Evolutionary conservation across 2,797 vertebrate genomes (phyloP).

Genomic region (Cryptoprocta ferox): DNA sequence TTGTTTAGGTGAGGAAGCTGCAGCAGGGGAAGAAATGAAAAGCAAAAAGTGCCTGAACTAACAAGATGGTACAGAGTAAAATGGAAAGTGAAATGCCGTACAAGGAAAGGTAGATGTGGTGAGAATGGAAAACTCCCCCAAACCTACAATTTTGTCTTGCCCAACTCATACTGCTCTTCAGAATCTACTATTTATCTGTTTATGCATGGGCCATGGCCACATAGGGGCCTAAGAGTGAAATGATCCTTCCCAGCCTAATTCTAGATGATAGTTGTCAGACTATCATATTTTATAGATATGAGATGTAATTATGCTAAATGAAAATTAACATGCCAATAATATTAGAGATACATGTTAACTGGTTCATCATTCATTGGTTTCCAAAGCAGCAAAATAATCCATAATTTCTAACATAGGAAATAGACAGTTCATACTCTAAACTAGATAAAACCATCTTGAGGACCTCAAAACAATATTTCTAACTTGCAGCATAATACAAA

Average conservation of each 20-base stretch:
- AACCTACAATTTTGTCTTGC: not conserved
- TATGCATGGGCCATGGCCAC: not conserved
- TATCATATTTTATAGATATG: not conserved
- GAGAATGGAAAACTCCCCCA: not conserved
- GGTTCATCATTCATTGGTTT: not conserved
- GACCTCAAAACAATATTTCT: slow-evolving; percentile 40
- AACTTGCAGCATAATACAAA: not conserved
- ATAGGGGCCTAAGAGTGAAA: not conserved
- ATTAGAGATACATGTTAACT: not conserved
- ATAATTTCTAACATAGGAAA: slow-evolving; percentile 40
- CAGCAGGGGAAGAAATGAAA: not conserved
- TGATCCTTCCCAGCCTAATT: not conserved
- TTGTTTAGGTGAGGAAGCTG: not conserved
- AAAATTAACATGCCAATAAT: slow-evolving; percentile 11
- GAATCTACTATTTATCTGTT: not conserved
- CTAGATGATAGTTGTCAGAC: not conserved
- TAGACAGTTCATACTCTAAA: not conserved
- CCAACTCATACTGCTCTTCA: not conserved
- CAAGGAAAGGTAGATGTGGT: not conserved
- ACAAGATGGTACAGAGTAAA: not conserved
- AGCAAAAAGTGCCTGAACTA: not conserved
- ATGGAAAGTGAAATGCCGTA: not conserved
- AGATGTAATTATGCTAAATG: slow-evolving; percentile 19
- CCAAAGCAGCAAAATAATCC: slow-evolving; percentile 18
- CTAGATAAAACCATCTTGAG: slow-evolving; percentile 37